Evolutionary conservation across 2,797 vertebrate genomes (phyloP).

Genomic region (Melanotaenia nigrans): DNA sequence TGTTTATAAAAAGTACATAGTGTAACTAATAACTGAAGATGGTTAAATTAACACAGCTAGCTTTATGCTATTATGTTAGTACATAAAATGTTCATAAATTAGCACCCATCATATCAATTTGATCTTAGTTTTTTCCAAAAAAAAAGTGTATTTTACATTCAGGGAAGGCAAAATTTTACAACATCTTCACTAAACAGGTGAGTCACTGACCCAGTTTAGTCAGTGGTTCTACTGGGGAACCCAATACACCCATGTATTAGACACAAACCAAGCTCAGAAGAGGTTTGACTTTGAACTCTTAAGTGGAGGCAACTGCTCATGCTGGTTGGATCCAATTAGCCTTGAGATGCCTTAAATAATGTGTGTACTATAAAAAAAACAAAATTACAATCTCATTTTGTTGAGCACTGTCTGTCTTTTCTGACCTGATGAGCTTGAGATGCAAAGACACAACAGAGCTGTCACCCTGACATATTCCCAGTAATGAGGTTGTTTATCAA

Average conservation of each 20-base stretch:
- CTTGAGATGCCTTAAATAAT: constrained; percentile 40
- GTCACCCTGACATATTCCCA: constrained; percentile 29
- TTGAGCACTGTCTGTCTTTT: constrained; percentile 34
- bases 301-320: constrained; percentile 53
- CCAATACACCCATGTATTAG: constrained; percentile 41
- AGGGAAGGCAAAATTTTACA: constrained; percentile 18
- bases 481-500: constrained; percentile 40
- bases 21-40: not conserved
- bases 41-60: not conserved
- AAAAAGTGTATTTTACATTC: constrained; percentile 22
- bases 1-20: too few relatives aligned
- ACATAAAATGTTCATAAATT: not conserved
- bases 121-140: not conserved
- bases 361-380: constrained; percentile 30
- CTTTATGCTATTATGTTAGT: not conserved
- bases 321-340: constrained; percentile 45
- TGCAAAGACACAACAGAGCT: constrained; percentile 10
- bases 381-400: constrained; percentile 37
- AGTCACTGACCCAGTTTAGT: constrained; percentile 18
- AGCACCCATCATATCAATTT: not conserved
- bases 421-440: constrained; percentile 40
- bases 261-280: constrained; percentile 29
- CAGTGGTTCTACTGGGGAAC: constrained; percentile 24
- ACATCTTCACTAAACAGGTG: not conserved
- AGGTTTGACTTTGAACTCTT: constrained; percentile 56